phyloP scores from a whole-genome alignment of 2,113 vertebrate genomes.

The Mohoua ochrocephala region DNA sequence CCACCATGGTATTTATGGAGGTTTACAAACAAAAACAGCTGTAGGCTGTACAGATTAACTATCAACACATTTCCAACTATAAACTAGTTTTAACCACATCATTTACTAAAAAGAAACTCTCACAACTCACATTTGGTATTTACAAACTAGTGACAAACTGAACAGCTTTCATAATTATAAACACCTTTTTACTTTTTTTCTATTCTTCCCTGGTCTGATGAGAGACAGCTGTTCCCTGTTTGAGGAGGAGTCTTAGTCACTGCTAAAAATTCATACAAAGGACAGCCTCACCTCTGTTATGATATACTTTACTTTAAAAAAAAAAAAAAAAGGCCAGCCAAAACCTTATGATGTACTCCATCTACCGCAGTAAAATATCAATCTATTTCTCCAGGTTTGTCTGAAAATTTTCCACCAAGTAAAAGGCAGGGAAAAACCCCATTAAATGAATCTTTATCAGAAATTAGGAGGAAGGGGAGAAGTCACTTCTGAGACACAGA shows the following conservation, averaged over 20 bases:
- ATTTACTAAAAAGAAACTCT: neutral
- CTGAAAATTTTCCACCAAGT: neutral
- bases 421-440: neutral
- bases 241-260: neutral
- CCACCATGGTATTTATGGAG: neutral
- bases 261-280: neutral
- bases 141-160: neutral
- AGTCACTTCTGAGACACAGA: neutral
- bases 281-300: neutral
- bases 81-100: neutral
- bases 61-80: neutral
- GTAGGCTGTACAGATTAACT: neutral
- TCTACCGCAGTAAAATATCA: neutral
- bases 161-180: neutral
- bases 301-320: neutral
- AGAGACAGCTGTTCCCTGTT: neutral
- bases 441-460: neutral
- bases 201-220: neutral
- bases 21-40: neutral
- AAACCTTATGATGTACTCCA: neutral
- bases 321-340: neutral
- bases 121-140: neutral
- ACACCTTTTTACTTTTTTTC: neutral
- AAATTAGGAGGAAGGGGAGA: neutral
- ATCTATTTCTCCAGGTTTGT: neutral